phyloP scores from a whole-genome alignment of 1,140 invertebrate species.

The Bemisia tabaci region DNA sequence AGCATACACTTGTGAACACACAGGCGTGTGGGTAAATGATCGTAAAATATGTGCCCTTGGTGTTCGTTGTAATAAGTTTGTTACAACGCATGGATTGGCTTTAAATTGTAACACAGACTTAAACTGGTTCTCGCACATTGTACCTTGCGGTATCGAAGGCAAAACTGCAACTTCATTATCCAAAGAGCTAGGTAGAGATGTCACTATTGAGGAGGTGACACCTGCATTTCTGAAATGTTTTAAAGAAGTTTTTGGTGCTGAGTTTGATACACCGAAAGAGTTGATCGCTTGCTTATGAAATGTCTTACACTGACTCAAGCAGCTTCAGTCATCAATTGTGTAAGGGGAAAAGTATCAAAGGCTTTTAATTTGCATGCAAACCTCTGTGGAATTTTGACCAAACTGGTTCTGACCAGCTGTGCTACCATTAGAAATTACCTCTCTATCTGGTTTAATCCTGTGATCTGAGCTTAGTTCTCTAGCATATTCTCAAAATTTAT shows the following conservation, averaged over 20 bases:
- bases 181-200: conserved; percentile 45
- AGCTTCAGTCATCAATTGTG: too few relatives aligned
- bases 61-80: conserved; percentile 65
- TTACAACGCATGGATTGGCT: conserved; percentile 90
- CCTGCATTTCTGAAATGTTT: conserved; percentile 49
- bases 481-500: too few relatives aligned
- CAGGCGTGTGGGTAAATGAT: conserved; percentile 57
- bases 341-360: too few relatives aligned
- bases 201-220: conserved; percentile 41
- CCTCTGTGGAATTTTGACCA: too few relatives aligned
- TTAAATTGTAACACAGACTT: conserved; percentile 89
- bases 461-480: too few relatives aligned
- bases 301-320: too few relatives aligned
- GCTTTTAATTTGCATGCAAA: too few relatives aligned
- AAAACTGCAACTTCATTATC: conserved; percentile 89
- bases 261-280: too few relatives aligned
- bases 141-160: conserved; percentile 88
- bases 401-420: too few relatives aligned
- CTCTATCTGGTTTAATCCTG: too few relatives aligned
- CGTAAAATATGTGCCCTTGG: conserved; percentile 70
- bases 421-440: too few relatives aligned
- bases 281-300: too few relatives aligned
- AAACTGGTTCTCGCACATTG: conserved; percentile 86
- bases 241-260: conserved; percentile 48
- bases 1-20: conserved; percentile 51